Evolutionary conservation across 2,888 invertebrate genomes (phyloP).

Genomic region (Elysia crispata): DNA sequence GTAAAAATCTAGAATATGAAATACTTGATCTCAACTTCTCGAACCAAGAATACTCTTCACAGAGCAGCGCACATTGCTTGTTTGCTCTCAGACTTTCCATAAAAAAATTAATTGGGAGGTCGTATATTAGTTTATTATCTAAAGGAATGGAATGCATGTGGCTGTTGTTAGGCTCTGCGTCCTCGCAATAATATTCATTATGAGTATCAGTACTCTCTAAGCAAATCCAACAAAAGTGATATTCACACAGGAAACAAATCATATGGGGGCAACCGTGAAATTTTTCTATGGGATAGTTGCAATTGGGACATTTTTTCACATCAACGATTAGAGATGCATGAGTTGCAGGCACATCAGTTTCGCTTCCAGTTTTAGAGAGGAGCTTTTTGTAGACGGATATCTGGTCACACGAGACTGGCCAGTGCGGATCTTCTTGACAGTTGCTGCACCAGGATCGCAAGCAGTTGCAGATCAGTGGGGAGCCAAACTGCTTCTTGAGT

Average conservation of each 20-base stretch:
- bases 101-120: slow-evolving; percentile 19
- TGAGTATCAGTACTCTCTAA: neutral
- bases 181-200: too few species aligned
- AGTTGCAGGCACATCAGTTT: neutral
- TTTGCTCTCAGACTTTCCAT: neutral
- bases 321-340: slow-evolving; percentile 36
- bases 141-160: slow-evolving; percentile 4
- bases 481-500: slow-evolving; percentile 27
- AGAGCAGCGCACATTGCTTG: neutral
- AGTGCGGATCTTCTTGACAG: slow-evolving; percentile 58
- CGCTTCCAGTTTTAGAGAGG: slow-evolving; percentile 43
- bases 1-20: too few species aligned
- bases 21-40: too few species aligned
- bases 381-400: slow-evolving; percentile 50
- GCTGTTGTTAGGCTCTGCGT: neutral
- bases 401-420: slow-evolving; percentile 59
- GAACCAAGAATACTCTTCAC: too few species aligned
- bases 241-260: slow-evolving; percentile 53
- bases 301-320: slow-evolving; percentile 57
- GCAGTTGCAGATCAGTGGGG: slow-evolving; percentile 54
- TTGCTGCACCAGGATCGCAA: slow-evolving; percentile 55
- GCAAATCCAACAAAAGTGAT: slow-evolving; percentile 58
- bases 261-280: slow-evolving; percentile 57
- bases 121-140: slow-evolving; percentile 4
- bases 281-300: slow-evolving; percentile 59